Conservation (phyloP, 1,140 invertebrate species). For the Neoseiulus cucumeris region DNA sequence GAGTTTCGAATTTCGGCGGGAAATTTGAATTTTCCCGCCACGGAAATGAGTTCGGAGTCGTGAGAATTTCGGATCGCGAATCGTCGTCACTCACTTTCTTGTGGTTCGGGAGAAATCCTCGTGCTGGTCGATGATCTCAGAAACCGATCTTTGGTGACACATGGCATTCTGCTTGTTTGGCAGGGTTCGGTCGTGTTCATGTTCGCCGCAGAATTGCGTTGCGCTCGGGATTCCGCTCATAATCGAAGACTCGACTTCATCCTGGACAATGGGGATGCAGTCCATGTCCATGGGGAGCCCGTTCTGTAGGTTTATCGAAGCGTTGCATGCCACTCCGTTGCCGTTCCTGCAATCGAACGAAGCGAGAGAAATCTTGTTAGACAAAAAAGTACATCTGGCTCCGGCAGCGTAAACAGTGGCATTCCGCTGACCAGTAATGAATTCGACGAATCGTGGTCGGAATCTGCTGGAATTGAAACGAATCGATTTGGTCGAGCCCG, state of each 20-base stretch:
- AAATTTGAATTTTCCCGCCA: neutral
- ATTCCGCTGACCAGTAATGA: too few relatives aligned
- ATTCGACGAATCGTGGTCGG: too few relatives aligned
- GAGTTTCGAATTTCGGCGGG: neutral
- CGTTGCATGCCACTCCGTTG: conserved; percentile 4
- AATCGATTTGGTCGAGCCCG: too few relatives aligned
- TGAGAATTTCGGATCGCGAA: too few relatives aligned
- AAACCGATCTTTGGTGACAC: conserved; percentile 15
- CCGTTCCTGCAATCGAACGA: neutral
- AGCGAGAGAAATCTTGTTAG: neutral
- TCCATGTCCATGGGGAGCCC: neutral
- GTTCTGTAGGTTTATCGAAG: neutral
- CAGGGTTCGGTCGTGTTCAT: conserved; percentile 13
- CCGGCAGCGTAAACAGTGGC: too few relatives aligned
- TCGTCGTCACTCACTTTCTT: neutral
- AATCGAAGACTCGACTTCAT: neutral
- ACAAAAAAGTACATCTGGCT: too few relatives aligned
- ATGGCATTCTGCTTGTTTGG: conserved; percentile 19
- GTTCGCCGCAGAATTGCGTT: conserved; percentile 8
- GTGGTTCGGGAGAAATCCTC: conserved; percentile 14
- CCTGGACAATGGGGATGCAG: neutral
- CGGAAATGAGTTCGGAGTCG: too few relatives aligned
- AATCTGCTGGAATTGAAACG: too few relatives aligned
- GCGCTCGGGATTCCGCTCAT: neutral
- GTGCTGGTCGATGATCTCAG: conserved; percentile 16